A percentile compares a stretch with the other conserved stretches of the same genome.
phyloP scores from a whole-genome alignment of 37 sponge, comb jelly and placozoan genomes.

The Theonella swinhoei region DNA sequence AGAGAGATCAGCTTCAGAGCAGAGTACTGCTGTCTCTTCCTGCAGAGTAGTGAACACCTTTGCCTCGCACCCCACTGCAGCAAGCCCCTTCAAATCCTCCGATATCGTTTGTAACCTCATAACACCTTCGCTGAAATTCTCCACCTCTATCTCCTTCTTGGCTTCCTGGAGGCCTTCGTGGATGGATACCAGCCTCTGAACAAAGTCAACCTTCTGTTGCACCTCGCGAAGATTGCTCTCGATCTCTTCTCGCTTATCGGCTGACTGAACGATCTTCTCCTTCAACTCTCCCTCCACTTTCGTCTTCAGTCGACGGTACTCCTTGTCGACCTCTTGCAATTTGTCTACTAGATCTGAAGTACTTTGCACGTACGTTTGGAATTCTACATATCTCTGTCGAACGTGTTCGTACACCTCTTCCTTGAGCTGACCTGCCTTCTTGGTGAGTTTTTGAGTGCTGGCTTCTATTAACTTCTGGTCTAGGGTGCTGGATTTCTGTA shows the following conservation, averaged over 20 bases:
- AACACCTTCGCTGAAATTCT: constrained; percentile 21
- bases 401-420: constrained; percentile 48
- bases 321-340: constrained; percentile 31
- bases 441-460: constrained; percentile 35
- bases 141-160: constrained; percentile 6
- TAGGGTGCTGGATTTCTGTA: constrained; percentile 27
- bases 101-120: not conserved
- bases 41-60: constrained; percentile 51
- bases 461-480: constrained; percentile 37
- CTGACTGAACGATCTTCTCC: constrained; percentile 12
- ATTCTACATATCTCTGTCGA: constrained; percentile 40
- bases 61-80: constrained; percentile 44
- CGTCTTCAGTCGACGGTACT: constrained; percentile 27
- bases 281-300: constrained; percentile 44
- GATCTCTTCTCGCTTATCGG: constrained; percentile 46
- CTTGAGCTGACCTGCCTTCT: constrained; percentile 39
- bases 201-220: constrained; percentile 20
- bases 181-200: constrained; percentile 27
- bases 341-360: constrained; percentile 18
- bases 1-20: not conserved
- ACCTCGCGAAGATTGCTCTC: constrained; percentile 37
- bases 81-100: not conserved
- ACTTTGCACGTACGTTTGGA: constrained; percentile 33
- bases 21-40: constrained; percentile 9
- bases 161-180: constrained; percentile 17